Base-by-base conservation (phyloP, 2,888 invertebrate genomes). In the Myopa testacea region DNA sequence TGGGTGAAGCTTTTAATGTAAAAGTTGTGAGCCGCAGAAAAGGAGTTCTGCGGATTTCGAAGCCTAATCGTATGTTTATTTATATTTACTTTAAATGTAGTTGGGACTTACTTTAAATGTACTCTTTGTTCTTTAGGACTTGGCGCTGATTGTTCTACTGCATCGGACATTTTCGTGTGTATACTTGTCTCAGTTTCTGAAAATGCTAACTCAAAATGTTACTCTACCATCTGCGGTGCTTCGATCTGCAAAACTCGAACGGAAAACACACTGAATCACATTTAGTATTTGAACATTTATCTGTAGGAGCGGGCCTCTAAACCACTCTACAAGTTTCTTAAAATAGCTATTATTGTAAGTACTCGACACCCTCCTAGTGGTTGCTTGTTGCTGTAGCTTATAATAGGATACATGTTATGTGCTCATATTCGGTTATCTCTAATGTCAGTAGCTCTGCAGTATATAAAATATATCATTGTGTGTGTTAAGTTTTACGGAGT, bases 361-460 rank as follows among this genome's bases (percentile, higher is more conserved):
- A 55, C 16, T 10, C 55, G 55, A n/a, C 55, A 5, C 55, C 1
- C n/a, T 4, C 0, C 55, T 12, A 55, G 55, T 16, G 55, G 8
- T 34, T 6, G 3, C 10, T 19, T 62, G 5, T 12, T 45, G 52
- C 69, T 77, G 75, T 78, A 72, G 78, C 63, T 77, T 82, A 83
- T 80, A 82, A 84, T 86, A 86, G 87, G 86, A 86, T 86, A 86
- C 86, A 86, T 84, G 85, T 85, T 83, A 85, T 86, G 86, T 86
- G 87, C 86, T 86, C 87, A 84, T 82, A 45, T 84, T 40, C 34
- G 58, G 16, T 50, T 75, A 26, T 45, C 14, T 45, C 7, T 58
- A n/a, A 19, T 38, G 58, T 55, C 37, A 38, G 45, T 19, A 40
- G 45, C 12, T 63, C 1, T n/a, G 14, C 6, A 12, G 40, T n/a